Percentiles rank a stretch among this genome's conserved stretches.
Evolutionary conservation across 2,888 invertebrate species (phyloP).

Genomic region (Heteromyza rotundicornis): DNA sequence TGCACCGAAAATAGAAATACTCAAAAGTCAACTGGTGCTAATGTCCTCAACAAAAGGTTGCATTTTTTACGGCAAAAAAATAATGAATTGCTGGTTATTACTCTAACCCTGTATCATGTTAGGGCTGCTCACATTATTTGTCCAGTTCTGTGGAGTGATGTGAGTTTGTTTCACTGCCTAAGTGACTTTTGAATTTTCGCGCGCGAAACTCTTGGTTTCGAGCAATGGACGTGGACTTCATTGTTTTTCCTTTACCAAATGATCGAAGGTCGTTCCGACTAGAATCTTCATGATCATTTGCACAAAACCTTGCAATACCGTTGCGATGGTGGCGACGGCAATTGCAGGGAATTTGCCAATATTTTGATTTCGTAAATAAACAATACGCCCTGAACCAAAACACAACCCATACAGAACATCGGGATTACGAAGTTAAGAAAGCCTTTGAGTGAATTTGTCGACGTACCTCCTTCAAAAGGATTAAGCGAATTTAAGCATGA

Average conservation of each 20-base stretch:
- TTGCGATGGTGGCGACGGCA: conserved; percentile 4
- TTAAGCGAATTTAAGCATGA: conserved; percentile 50
- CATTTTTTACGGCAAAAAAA: too few relatives aligned
- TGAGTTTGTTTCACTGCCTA: neutral
- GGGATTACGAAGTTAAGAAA: neutral
- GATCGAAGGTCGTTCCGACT: too few relatives aligned
- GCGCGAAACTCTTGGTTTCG: too few relatives aligned
- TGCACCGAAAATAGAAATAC: neutral
- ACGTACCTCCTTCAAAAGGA: conserved; percentile 39
- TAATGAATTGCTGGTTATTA: too few relatives aligned
- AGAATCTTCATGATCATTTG: neutral
- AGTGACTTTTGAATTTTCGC: too few relatives aligned
- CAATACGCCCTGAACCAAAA: conserved; percentile 47
- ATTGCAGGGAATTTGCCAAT: conserved; percentile 45
- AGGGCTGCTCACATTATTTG: too few relatives aligned
- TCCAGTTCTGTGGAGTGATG: neutral
- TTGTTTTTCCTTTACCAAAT: neutral
- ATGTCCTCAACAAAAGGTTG: neutral
- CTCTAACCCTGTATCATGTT: too few relatives aligned
- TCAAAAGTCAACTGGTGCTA: neutral
- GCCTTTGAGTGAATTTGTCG: neutral
- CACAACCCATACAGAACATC: conserved; percentile 12
- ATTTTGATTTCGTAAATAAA: conserved; percentile 57
- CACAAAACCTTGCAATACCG: conserved; percentile 31
- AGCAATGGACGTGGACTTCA: neutral